Evolutionary conservation across 2,797 vertebrate species (phyloP), one percentile per base, ranked within the genome.

Genomic region (Spinibarbus caldwelli): DNA sequence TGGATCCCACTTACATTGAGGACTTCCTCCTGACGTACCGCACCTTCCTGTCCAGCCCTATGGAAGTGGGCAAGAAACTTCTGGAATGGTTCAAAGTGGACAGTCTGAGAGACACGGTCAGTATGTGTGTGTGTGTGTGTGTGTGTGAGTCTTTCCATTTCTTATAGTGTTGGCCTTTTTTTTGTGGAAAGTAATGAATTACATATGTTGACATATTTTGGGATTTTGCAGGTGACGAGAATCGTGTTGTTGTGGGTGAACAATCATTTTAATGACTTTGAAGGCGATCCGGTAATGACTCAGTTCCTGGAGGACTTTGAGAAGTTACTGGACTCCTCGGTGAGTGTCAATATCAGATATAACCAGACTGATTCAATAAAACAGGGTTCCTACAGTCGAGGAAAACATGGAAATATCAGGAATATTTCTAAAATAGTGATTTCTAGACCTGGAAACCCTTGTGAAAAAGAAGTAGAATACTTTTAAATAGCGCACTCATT

Each of bases 261-360:
- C 93, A 99, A 99, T 93, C 98, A 99, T 90, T 99, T 99, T 91
- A 99, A 98, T 87, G 98, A 99, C 94, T 99, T 99, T 91, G 98
- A 99, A 92, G 98, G 97, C 17, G 96, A 99, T 91, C 95, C 95
- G n/a, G 96, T 96, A 68, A 99, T 99, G 98, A 98, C 97, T 3
- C 95, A 91, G 80, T 99, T 99, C 93, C 93, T 99, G 87, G 98
- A 99, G 87, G 97, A 82, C 5, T 8, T 79, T 80, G 80, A 82
- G 80, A 82, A 72, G 80, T 23, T 89, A 10, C 80, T 89, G 64
- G 84, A 87, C 49, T 72, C 71, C 80, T 75, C 71, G 64, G 88
- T 89, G 49, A 86, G 84, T 70, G n/a, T 84, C n/a, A 1, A 38
- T 10, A n/a, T 66, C 38, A 36, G 62, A 41, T 5, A n/a, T 34